phyloP scores from a whole-genome alignment of 2,113 vertebrate species.

The Alligator sinensis region DNA sequence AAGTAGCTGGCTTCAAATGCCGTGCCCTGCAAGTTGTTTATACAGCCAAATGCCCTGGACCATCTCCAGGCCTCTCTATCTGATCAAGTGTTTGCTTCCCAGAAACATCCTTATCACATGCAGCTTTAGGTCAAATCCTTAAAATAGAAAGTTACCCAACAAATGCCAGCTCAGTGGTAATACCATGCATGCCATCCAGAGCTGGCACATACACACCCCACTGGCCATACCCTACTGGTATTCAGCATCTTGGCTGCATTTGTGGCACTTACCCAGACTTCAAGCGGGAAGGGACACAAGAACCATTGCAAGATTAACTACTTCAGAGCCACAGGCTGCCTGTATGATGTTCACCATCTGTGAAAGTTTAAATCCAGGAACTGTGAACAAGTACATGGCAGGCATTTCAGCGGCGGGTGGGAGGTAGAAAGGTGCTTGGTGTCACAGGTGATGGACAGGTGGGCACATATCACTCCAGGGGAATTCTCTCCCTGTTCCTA shows the following conservation, averaged over 20 bases:
- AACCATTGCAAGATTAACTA: not conserved
- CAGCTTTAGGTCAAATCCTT: not conserved
- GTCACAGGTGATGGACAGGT: no score
- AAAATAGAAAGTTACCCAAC: slow-evolving; percentile 6
- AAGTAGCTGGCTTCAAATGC: not conserved
- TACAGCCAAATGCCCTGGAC: not conserved
- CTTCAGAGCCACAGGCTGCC: not conserved
- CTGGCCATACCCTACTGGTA: not conserved
- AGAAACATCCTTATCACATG: not conserved
- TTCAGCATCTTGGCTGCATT: not conserved
- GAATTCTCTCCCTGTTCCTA: no score
- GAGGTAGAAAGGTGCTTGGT: no score
- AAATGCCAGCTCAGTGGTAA: not conserved
- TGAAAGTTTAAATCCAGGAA: not conserved
- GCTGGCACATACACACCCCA: not conserved
- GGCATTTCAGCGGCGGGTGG: no score
- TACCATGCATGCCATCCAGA: not conserved
- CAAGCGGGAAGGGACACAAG: not conserved
- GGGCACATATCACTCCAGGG: no score
- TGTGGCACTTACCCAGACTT: not conserved
- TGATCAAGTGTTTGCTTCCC: not conserved
- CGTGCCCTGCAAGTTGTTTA: not conserved
- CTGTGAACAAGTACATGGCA: not conserved
- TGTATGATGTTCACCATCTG: no score
- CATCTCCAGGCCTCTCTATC: not conserved